Base-by-base conservation (phyloP, 2,888 invertebrate species). In the Caenorhabditis wallacei region DNA sequence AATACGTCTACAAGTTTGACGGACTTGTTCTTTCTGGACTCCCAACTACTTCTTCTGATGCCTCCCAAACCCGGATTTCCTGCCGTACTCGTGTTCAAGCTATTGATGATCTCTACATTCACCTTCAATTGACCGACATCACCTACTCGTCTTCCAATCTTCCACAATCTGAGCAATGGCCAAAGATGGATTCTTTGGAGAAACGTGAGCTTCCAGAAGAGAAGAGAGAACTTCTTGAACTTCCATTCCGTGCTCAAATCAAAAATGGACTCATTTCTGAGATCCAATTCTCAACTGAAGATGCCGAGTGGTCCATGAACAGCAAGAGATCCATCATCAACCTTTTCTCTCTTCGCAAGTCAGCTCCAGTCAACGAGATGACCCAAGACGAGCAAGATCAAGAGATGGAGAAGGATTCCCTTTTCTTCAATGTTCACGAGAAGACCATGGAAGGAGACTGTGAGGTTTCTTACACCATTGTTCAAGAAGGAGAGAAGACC, bases 291-390 rank as follows among this genome's bases (percentile, higher is more conserved):
- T 37, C 54, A 8, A 22, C 30, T 11, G 54, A 80, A 10, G 90
- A 90, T 48, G 48, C 80, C 11, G 79, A 85, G 54, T 90, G 89
- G 89, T 86, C 89, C 35, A 85, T 82, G 79, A 91, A 91, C 86
- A 76, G 88, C 75, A 91, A 91, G 84, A 84, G 88, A 56, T 83
- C 88, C 26, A 82, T 91, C 57, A 63, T 91, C 70, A 89, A 86
- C 83, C 80, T 89, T 85, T 51, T 85, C 72, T 76, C 75, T 8
- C 37, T 74, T 37, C 69, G 46, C 48, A 56, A 48, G 22, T 43
- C 56, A 18, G 70, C 70, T 16, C 70, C 70, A 48, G 26, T 30
- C 37, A 24, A 56, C 20, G 64, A 76, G 69, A 71, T 82, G 75
- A 37, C 46, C 54, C 63, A 78, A 61, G 59, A 71, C 11, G 71